Conservation (phyloP, 2,113 vertebrate species). For the Pampusana beccarii region DNA sequence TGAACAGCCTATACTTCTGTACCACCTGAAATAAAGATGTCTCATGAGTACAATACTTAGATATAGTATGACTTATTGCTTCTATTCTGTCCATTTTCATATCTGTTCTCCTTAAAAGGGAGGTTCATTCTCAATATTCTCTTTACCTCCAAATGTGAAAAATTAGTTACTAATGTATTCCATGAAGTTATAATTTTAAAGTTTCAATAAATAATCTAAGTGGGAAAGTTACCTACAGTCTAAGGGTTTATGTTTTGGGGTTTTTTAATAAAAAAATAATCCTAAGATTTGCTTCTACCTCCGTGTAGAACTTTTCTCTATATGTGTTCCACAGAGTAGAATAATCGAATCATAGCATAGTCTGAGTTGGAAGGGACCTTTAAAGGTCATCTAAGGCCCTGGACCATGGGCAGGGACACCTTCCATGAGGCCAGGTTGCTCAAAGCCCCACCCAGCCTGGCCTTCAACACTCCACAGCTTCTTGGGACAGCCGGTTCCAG, state of each 20-base stretch:
- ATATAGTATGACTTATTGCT: not conserved
- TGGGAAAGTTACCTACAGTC: not conserved
- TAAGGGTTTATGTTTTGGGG: rapidly evolving
- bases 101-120: not conserved
- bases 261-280: not conserved
- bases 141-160: not conserved
- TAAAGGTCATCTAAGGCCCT: not conserved
- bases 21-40: not conserved
- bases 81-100: not conserved
- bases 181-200: not conserved
- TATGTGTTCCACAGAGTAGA: not conserved
- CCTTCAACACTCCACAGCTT: not conserved
- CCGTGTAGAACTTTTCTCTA: not conserved
- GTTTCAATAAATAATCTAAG: not conserved
- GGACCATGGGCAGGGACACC: rapidly evolving
- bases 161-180: not conserved
- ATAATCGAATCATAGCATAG: not conserved
- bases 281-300: not conserved
- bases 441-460: not conserved
- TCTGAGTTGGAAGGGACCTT: not conserved
- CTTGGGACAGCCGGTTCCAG: not conserved
- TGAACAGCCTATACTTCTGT: not conserved
- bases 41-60: not conserved
- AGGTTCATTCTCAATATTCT: not conserved
- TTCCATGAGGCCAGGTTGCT: not conserved